These are phyloP conservation scores for Calephelis perditalis DNA, from an alignment of 2,888 invertebrate genomes.

Conservation along the genomic window DNA sequence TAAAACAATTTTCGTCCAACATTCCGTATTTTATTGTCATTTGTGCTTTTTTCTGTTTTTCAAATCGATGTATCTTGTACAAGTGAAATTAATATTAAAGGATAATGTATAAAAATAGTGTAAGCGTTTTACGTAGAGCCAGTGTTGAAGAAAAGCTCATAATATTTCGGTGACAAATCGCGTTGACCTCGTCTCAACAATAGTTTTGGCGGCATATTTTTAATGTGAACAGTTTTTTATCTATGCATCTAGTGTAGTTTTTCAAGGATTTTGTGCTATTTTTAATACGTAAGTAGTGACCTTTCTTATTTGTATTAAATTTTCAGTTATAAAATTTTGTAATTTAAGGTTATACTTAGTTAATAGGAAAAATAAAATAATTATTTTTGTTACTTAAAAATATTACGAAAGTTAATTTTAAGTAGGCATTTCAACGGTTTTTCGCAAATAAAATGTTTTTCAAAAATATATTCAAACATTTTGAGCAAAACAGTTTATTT, in stretches of 20 bases:
- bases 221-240: conserved; percentile 28
- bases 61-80: conserved; percentile 17
- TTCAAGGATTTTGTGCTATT: conserved; percentile 19
- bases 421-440: too few species aligned
- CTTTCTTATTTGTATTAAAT: not conserved
- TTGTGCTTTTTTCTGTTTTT: conserved; percentile 20
- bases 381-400: too few species aligned
- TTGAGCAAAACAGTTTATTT: too few species aligned
- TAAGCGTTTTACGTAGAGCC: conserved; percentile 30
- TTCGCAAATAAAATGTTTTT: too few species aligned
- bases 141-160: conserved; percentile 40
- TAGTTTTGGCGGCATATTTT: conserved; percentile 33
- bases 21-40: conserved; percentile 24
- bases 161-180: conserved; percentile 57
- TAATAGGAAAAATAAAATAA: not conserved
- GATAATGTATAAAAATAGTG: conserved; percentile 60
- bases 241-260: conserved; percentile 26
- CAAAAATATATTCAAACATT: too few species aligned
- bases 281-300: conserved; percentile 24
- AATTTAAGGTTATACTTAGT: conserved; percentile 13
- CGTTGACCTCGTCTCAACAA: conserved; percentile 34
- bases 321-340: too few species aligned
- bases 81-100: conserved; percentile 19
- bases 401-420: too few species aligned
- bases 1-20: conserved; percentile 47